Conservation (phyloP, 2,113 vertebrate species). For the Hypomesus transpacificus region DNA sequence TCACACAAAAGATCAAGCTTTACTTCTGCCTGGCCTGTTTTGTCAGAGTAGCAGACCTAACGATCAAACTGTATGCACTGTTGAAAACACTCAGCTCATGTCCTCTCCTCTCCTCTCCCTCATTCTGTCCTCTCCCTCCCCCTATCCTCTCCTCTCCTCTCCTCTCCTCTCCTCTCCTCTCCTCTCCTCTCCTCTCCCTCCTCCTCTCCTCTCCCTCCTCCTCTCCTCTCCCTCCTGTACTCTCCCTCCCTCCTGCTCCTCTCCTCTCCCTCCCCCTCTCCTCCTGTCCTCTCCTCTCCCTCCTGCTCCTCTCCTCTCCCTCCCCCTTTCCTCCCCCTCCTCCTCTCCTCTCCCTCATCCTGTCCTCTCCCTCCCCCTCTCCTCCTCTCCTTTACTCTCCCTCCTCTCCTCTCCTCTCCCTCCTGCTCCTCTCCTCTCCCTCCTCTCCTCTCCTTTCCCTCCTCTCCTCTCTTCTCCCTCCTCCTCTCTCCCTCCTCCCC, state of each 20-base stretch:
- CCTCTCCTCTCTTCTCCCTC: neutral
- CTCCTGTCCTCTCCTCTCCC: constrained; percentile 8
- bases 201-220: constrained; percentile 3
- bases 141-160: neutral
- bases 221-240: neutral
- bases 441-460: neutral
- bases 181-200: constrained; percentile 16
- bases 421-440: neutral
- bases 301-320: constrained; percentile 7
- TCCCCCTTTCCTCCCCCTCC: constrained; percentile 2
- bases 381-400: neutral
- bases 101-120: constrained; percentile 35
- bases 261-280: neutral
- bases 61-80: no score
- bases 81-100: constrained; percentile 29
- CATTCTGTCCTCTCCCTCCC: neutral
- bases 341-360: neutral
- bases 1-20: no score
- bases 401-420: neutral
- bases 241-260: neutral
- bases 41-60: no score
- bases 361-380: neutral
- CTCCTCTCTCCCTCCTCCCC: constrained; percentile 9
- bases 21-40: no score
- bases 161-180: constrained; percentile 2